Percentiles rank a stretch among this genome's conserved stretches.
These are phyloP conservation scores for Zelleria hepariella DNA, from an alignment of 2,888 invertebrate species.

Conservation along the genomic window DNA sequence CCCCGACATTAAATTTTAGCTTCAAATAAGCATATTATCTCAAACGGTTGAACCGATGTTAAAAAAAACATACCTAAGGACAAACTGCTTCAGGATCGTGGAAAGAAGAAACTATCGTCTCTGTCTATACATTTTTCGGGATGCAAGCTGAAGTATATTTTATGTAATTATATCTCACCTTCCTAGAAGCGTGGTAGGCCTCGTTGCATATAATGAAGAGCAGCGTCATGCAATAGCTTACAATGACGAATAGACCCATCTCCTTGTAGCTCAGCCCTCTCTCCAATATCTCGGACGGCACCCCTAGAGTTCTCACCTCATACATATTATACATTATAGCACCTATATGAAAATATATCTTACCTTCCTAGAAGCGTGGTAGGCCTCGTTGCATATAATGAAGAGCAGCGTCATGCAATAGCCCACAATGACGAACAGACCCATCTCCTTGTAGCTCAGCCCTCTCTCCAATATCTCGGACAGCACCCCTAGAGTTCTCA, in stretches of 20 bases:
- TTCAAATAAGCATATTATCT: too few relatives aligned
- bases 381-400: conserved; percentile 82
- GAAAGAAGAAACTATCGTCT: too few relatives aligned
- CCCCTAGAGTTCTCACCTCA: conserved; percentile 61
- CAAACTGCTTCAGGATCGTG: too few relatives aligned
- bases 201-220: conserved; percentile 37
- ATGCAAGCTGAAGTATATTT: too few relatives aligned
- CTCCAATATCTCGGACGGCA: conserved; percentile 79
- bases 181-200: neutral
- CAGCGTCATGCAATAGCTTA: conserved; percentile 79
- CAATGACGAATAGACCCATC: conserved; percentile 78
- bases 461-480: conserved; percentile 81
- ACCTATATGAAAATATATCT: conserved; percentile 20
- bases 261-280: conserved; percentile 81
- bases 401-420: conserved; percentile 80
- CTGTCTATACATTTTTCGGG: too few relatives aligned
- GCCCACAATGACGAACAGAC: conserved; percentile 78
- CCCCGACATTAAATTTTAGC: too few relatives aligned
- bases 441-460: conserved; percentile 79
- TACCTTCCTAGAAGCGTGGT: conserved; percentile 76
- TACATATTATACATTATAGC: too few relatives aligned
- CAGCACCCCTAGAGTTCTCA: conserved; percentile 74
- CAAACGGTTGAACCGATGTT: too few relatives aligned
- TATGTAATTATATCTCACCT: neutral
- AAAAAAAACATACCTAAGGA: too few relatives aligned